Percentiles rank a stretch among this genome's conserved stretches.
These are phyloP conservation scores for Polydrusus cervinus DNA, from an alignment of 2,888 invertebrate species.

Conservation along the genomic window DNA sequence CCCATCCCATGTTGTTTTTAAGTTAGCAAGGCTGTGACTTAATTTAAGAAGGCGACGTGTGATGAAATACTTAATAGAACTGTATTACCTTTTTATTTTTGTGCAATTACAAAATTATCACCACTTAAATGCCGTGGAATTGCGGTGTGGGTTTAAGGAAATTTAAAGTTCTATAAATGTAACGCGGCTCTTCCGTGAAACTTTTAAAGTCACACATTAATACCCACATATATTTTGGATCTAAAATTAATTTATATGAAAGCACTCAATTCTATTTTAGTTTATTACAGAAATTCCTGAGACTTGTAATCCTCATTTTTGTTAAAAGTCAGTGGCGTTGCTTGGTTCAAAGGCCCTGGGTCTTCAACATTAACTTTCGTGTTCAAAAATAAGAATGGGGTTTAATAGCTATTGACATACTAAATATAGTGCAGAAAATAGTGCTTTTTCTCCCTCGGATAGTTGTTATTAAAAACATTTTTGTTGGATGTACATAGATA, in stretches of 20 bases:
- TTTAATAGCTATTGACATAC: no score
- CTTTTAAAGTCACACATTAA: conserved; percentile 22
- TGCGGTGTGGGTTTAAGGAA: conserved; percentile 25
- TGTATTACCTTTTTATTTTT: background rate
- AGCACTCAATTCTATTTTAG: conserved; percentile 32
- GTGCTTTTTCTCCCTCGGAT: no score
- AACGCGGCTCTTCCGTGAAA: conserved; percentile 25
- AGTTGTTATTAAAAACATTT: no score
- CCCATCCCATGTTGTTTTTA: background rate
- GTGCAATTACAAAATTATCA: background rate
- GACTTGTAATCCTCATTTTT: conserved; percentile 20
- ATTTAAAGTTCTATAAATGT: conserved; percentile 1
- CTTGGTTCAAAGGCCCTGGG: no score
- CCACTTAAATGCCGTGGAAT: background rate
- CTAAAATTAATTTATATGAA: conserved; percentile 41
- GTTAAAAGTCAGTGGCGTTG: background rate
- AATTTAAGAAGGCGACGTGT: no score
- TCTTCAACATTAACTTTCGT: no score
- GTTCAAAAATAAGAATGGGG: no score
- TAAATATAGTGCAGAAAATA: no score
- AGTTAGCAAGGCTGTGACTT: no score
- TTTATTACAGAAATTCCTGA: conserved; percentile 32
- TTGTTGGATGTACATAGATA: no score
- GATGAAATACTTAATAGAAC: background rate
- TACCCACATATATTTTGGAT: conserved; percentile 29